phyloP scores from a whole-genome alignment of 2,113 vertebrate genomes.

The Seriola quinqueradiata region DNA sequence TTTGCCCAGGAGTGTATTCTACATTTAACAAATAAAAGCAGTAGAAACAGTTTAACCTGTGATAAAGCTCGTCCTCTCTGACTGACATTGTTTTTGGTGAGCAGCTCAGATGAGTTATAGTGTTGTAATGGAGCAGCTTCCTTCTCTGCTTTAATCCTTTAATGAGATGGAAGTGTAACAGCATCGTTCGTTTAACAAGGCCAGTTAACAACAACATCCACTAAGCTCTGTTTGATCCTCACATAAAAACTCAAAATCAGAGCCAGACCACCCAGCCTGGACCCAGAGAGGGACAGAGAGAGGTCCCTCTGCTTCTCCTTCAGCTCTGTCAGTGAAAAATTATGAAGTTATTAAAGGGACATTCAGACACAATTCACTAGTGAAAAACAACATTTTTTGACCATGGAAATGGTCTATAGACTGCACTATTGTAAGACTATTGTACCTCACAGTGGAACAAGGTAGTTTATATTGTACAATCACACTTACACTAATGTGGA shows the following conservation, averaged over 20 bases:
- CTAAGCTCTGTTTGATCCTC: conserved; percentile 41
- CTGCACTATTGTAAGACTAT: neutral
- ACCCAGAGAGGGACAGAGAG: neutral
- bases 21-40: neutral
- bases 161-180: conserved; percentile 29
- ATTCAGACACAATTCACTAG: too few species aligned
- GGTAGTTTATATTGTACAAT: too few species aligned
- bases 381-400: too few species aligned
- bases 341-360: neutral
- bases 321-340: neutral
- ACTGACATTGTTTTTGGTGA: neutral
- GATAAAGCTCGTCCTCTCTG: neutral
- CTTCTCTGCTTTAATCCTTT: conserved; percentile 7
- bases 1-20: neutral
- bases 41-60: neutral
- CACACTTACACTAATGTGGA: too few species aligned
- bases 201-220: conserved; percentile 34
- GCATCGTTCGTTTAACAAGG: conserved; percentile 24
- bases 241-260: conserved; percentile 19
- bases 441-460: neutral
- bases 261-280: neutral
- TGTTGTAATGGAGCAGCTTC: conserved; percentile 22
- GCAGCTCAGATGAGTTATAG: neutral
- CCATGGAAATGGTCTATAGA: too few species aligned
- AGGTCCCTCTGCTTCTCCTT: neutral